Percentiles rank a stretch among this genome's conserved stretches.
Conservation (phyloP, 2,888 invertebrate species). For the Fragum fragum region DNA sequence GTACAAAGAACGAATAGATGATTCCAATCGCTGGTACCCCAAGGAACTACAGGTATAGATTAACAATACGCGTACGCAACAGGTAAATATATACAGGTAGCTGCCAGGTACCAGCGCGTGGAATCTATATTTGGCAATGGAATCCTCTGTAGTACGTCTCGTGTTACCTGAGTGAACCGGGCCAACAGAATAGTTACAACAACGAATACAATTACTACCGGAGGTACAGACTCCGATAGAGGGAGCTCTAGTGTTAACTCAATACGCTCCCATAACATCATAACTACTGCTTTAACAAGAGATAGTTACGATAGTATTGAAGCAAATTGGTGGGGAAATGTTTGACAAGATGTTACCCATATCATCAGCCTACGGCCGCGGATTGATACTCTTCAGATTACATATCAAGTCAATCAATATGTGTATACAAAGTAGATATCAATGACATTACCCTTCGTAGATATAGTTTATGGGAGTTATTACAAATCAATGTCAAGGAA, state of each 20-base stretch:
- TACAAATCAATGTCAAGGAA: not conserved
- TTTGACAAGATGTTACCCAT: slow-evolving; percentile 51
- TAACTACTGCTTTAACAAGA: no score
- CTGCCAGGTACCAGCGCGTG: slow-evolving; percentile 54
- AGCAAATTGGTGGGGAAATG: slow-evolving; percentile 2
- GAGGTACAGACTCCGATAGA: slow-evolving; percentile 31
- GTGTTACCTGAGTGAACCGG: slow-evolving; percentile 69
- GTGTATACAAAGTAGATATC: slow-evolving; percentile 14
- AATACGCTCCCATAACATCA: slow-evolving; percentile 1
- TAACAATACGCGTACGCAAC: slow-evolving; percentile 36
- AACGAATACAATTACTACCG: slow-evolving; percentile 22
- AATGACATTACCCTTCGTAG: slow-evolving; percentile 10
- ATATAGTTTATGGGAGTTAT: not conserved
- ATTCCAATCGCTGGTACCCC: slow-evolving; percentile 37
- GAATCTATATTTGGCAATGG: slow-evolving; percentile 77
- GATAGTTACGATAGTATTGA: no score
- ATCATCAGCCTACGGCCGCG: slow-evolving; percentile 48
- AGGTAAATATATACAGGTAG: slow-evolving; percentile 25
- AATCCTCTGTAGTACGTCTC: slow-evolving; percentile 62
- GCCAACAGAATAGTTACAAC: slow-evolving; percentile 72
- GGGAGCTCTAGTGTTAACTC: slow-evolving; percentile 33
- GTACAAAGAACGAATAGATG: slow-evolving; percentile 14
- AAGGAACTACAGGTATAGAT: slow-evolving; percentile 27
- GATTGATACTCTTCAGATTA: slow-evolving; percentile 32
- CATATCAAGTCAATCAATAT: slow-evolving; percentile 23